phyloP scores from a whole-genome alignment of 2,888 invertebrate genomes.

The Drosophila prolongata region DNA sequence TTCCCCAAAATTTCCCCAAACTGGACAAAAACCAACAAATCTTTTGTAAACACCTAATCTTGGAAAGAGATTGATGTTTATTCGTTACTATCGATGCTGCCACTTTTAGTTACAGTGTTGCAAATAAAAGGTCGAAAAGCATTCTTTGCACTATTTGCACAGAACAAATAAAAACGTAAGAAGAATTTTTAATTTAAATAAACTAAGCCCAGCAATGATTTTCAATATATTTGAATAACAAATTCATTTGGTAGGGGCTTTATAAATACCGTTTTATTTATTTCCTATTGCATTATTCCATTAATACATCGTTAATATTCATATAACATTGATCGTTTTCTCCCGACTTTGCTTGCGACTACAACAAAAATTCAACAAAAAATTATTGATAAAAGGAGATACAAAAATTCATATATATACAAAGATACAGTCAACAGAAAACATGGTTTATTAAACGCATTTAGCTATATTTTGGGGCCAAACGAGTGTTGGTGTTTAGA shows the following conservation, averaged over 20 bases:
- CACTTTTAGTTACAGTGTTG: too few species aligned
- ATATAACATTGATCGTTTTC: constrained; percentile 67
- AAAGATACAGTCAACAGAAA: constrained; percentile 56
- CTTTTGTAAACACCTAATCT: too few species aligned
- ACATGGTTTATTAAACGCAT: constrained; percentile 14
- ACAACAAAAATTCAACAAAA: constrained; percentile 68
- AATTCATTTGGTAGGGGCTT: constrained; percentile 27
- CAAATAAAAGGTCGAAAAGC: too few species aligned
- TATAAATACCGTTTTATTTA: constrained; percentile 60
- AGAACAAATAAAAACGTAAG: too few species aligned
- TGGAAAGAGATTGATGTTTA: too few species aligned
- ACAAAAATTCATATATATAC: constrained; percentile 59
- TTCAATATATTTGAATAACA: not conserved
- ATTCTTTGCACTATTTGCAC: too few species aligned
- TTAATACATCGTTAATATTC: constrained; percentile 70
- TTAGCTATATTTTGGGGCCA: constrained; percentile 9
- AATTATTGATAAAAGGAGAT: constrained; percentile 52
- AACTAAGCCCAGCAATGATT: too few species aligned
- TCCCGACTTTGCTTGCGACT: constrained; percentile 44
- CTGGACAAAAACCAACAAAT: too few species aligned
- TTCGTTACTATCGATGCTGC: too few species aligned
- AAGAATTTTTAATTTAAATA: too few species aligned
- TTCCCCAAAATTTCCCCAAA: too few species aligned
- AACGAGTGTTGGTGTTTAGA: constrained; percentile 12
- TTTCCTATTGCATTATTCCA: constrained; percentile 64